Evolutionary conservation across 2,113 vertebrate genomes (phyloP), one percentile per base, ranked within the genome.

Genomic region (Thunnus thynnus): DNA sequence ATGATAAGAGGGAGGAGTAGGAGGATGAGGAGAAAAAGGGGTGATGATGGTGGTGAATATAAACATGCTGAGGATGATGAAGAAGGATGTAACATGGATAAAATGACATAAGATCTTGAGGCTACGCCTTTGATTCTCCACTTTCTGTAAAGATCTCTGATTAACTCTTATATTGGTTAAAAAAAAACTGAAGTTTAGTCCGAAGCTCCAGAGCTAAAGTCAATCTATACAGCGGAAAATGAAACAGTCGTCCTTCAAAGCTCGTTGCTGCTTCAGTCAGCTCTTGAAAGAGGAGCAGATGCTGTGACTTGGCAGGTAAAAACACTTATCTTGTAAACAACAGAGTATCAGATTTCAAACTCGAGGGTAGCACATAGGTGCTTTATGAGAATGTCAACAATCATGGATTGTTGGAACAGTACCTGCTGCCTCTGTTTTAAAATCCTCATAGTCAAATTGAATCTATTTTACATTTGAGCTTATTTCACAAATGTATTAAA

Each of bases 241-340:
- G 48, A 22, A 76, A 30, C 1, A 2, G 20, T 22, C 7, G 58
- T 65, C 78, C 57, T 78, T 86, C 74, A 82, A 36, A 78, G 84
- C 46, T 9, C 1, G 1, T 6, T 3, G 75, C 47, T n/a, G 50
- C 68, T 20, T 78, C 52, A 72, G 41, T 75, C 65, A 65, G 47
- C 30, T 4, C 16, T 51, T 60, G 27, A 75, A 70, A 62, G 14
- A 1, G 36, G 16, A 57, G 62, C 62, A 57, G 72, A 76, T 72
- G 76, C 72, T 48, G 46, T 20, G 17, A 50, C 41, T 76, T 48
- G 60, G 63, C 75, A 51, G 41, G 22, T 67, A 46, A 78, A 66
- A 65, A 3, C 64, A 79, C 70, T 75, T 73, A 69, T 76, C 61
- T 63, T 69, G 58, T 82, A 82, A 78, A 82, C 70, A 74, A 55